Evolutionary conservation across 2,113 vertebrate genomes (phyloP).

Genomic region (Phaetusa simplex): DNA sequence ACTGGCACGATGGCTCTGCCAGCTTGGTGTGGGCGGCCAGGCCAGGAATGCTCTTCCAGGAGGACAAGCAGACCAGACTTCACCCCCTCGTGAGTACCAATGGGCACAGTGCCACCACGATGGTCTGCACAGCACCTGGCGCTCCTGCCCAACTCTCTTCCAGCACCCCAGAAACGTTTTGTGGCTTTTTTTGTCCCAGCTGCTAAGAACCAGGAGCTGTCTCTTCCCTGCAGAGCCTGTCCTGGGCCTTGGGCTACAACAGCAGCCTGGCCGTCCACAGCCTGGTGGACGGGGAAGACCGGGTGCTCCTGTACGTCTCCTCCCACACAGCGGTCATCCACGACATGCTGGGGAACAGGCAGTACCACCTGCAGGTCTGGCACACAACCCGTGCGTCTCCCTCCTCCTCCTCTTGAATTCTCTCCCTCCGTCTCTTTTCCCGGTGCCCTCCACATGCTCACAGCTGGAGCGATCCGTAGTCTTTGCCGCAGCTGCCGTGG

Average conservation of each 20-base stretch:
- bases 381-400: fast-evolving
- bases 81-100: constrained; percentile 80
- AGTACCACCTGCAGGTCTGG: constrained; percentile 85
- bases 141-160: background rate
- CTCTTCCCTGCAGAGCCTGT: constrained; percentile 74
- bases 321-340: constrained; percentile 82
- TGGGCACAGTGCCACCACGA: fast-evolving
- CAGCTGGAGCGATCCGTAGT: too few species aligned
- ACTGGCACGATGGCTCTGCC: background rate
- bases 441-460: background rate
- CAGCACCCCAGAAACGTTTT: background rate
- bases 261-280: constrained; percentile 79
- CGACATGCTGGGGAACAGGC: constrained; percentile 72
- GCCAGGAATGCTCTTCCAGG: constrained; percentile 67
- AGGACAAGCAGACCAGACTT: background rate
- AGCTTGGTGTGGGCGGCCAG: constrained; percentile 71
- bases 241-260: constrained; percentile 87
- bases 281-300: constrained; percentile 77
- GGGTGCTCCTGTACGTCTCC: constrained; percentile 79
- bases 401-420: background rate
- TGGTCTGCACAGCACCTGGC: fast-evolving
- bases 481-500: background rate
- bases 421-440: background rate
- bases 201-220: background rate
- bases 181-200: background rate